A percentile compares a stretch with the other conserved stretches of the same genome.
Evolutionary conservation across 2,888 invertebrate genomes (phyloP).

Genomic region (Heliconius ethilla): DNA sequence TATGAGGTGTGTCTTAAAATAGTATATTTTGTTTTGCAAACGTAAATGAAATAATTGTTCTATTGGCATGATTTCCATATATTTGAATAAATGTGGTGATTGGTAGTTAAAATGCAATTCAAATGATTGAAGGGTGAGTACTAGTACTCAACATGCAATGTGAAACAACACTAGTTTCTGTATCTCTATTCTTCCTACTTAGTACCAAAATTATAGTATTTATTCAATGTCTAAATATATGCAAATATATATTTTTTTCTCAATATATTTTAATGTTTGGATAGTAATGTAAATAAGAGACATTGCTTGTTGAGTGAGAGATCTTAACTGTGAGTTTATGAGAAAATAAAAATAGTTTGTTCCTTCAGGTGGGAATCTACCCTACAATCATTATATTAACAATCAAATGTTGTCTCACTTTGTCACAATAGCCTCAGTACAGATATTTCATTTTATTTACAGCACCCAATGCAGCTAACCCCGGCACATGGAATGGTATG

Average conservation of each 20-base stretch:
- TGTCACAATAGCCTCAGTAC: too few species aligned
- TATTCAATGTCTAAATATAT: too few species aligned
- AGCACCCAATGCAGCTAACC: conserved; percentile 70
- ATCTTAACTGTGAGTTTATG: too few species aligned
- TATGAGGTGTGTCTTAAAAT: conserved; percentile 56
- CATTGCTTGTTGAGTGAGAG: too few species aligned
- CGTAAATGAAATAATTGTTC: neutral
- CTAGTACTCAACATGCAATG: neutral
- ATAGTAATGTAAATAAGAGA: neutral
- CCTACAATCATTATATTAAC: too few species aligned
- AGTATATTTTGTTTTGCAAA: neutral
- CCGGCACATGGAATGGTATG: conserved; percentile 84
- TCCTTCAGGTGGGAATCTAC: too few species aligned
- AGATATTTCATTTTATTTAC: conserved; percentile 31
- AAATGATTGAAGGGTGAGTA: neutral
- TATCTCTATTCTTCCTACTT: too few species aligned
- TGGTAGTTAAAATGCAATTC: neutral
- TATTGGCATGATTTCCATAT: neutral
- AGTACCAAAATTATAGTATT: too few species aligned
- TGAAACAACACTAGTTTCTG: too few species aligned
- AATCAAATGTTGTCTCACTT: too few species aligned
- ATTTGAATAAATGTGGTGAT: neutral
- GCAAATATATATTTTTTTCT: too few species aligned
- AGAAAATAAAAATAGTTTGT: too few species aligned
- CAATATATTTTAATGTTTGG: neutral